Base-by-base conservation (phyloP, 2,797 vertebrate species). In the Octomys mimax region DNA sequence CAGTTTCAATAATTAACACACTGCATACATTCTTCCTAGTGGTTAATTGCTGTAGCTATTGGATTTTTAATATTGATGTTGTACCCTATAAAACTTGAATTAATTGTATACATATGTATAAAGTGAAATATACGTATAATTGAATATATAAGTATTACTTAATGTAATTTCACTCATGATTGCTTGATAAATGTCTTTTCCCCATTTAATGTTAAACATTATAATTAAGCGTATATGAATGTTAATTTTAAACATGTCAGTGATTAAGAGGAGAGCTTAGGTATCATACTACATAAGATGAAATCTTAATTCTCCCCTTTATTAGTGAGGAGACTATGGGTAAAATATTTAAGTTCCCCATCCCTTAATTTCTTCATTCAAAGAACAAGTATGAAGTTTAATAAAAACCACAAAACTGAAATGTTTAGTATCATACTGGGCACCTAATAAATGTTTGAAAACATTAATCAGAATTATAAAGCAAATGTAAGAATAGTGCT, bases 281-380 rank as follows among this genome's bases (percentile, higher is more conserved):
- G 13, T 49, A 5, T 80, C 28, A 5, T 1, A 0, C 13, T 5
- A 5, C n/a, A 31, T 33, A 19, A 7, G 1, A 46, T 70, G 57
- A n/a, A n/a, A 54, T 28, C 33, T 59, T 68, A 0, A 3, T 64
- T 57, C 83, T 77, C 6, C 13, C 3, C 0, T 66, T 71, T 36
- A 66, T 12, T 77, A 19, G 5, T 12, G 3, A 18, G 54, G 75
- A 39, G 39, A 24, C 82, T 7, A 1, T 24, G 57, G 16, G 24
- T 64, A 12, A 80, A n/a, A 21, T 14, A 14, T 19, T 82, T 75
- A 70, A 61, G 13, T 71, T 61, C 13, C 33, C 4, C 31, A 2
- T 0, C 1, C 24, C 39, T 89, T 62, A 7, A 5, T 36, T 19
- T 77, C 82, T 68, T 49, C 18, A 2, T 42, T 64, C 42, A 36